Evolutionary conservation across 2,113 vertebrate genomes (phyloP), one percentile per base, ranked within the genome.

Genomic region (Catharus fuscescens): DNA sequence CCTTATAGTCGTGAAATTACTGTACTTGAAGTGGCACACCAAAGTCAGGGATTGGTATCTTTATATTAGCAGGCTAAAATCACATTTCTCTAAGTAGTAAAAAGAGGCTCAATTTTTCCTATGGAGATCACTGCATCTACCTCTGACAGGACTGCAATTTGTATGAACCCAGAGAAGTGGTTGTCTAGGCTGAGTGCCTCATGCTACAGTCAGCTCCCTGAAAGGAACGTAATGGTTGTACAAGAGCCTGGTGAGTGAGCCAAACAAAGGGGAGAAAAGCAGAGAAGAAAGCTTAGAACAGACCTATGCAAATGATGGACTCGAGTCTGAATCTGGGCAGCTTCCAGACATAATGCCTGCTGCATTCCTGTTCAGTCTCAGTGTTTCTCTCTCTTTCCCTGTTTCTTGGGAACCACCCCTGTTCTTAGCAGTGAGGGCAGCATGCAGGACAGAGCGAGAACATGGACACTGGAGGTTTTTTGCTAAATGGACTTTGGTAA

Each of bases 241-340:
- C 9, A 53, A 28, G 69, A 73, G 14, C 19, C 48, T 52, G 40
- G 18, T 14, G 19, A n/a, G 19, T 65, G 40, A 78, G 54, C 20
- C n/a, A 66, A 47, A 73, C 6, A 29, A 42, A 10, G n/a, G 12
- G 25, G 38, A 79, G 44, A 56, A 82, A 56, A 88, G 29, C 66
- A 57, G 74, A 77, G 34, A 70, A 60, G 38, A 62, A 77, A 57
- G 20, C 19, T 86, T 36, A 32, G 56, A 82, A 48, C 28, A 80
- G 31, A 73, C 14, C 42, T 59, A 6, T 3, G 2, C 31, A 78
- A 77, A 60, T 40, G 16, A 19, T 23, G n/a, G 34, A 48, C 25
- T 70, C 1, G 0, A 6, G 6, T 50, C 77, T 40, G 0, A 7
- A 7, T 50, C 80, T 40, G 31, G 28, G 13, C 19, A 59, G 17